These are phyloP conservation scores for Nasonia giraulti DNA, from an alignment of 1,140 invertebrate species.

Conservation along the genomic window DNA sequence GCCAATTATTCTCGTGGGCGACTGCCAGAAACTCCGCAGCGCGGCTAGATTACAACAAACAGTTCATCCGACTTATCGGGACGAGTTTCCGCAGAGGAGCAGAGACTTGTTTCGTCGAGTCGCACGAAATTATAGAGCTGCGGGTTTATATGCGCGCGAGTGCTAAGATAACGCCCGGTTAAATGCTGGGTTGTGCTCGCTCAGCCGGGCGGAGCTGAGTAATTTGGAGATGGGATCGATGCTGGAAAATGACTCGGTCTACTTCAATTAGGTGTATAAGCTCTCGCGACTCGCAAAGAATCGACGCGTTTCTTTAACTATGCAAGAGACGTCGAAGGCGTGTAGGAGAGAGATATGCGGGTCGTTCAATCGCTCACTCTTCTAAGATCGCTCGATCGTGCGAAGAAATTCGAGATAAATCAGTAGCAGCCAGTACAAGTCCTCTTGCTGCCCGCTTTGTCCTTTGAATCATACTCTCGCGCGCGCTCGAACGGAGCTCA, in stretches of 20 bases:
- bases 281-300: neutral
- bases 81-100: conserved; percentile 46
- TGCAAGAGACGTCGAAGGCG: neutral
- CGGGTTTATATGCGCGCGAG: conserved; percentile 30
- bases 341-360: neutral
- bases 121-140: conserved; percentile 34
- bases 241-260: neutral
- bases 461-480: neutral
- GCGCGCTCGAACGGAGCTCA: no score
- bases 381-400: neutral
- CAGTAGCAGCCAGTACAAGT: neutral
- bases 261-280: neutral
- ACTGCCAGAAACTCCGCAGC: conserved; percentile 51
- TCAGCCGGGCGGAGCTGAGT: conserved; percentile 41
- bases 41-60: conserved; percentile 51
- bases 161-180: conserved; percentile 52
- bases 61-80: conserved; percentile 59
- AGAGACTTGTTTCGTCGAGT: conserved; percentile 39
- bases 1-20: conserved; percentile 15
- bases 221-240: conserved; percentile 22
- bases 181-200: conserved; percentile 52
- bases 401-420: neutral
- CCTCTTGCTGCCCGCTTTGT: neutral
- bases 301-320: neutral
- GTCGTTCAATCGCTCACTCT: neutral